Evolutionary conservation across 2,888 invertebrate genomes (phyloP), one percentile per base, ranked within the genome.

Genomic region (Meliscaeva auricollis): DNA sequence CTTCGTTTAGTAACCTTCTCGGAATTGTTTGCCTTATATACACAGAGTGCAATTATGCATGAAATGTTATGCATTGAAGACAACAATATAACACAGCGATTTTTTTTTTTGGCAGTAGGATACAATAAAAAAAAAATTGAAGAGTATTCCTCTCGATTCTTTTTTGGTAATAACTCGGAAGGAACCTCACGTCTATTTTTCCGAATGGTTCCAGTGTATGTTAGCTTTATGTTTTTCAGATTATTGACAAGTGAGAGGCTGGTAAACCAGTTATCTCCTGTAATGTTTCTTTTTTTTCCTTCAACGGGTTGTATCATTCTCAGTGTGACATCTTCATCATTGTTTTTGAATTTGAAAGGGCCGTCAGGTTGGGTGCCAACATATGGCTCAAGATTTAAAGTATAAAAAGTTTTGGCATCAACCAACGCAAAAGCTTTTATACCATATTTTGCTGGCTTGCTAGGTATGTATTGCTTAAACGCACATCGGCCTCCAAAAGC

Each of bases 211-310:
- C 62, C 74, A 46, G 62, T 70, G 48, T 56, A 58, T 17, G 66
- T 50, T 4, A 66, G 48, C 20, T 62, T 44, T 69, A 35, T 62
- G 6, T 35, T 69, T 35, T 54, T 22, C 13, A 62, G 41, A 41
- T 75, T 48, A 46, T 81, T 69, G 13, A 54, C 70, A 46, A 81
- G 48, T 6, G 46, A n/a, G 9, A 56, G 56, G 26, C 52, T 35
- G 9, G 64, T 81, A 17, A 75, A 78, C 54, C 54, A 76, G 52
- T 69, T 69, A 13, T 69, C 76, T 48, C 44, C 44, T 15, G 58
- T 60, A 15, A 69, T 70, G 30, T 60, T 58, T 15, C 17, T 15
- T 52, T 44, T 68, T 13, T 52, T 62, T 69, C 64, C 75, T 62
- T 81, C 46, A 32, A 60, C 74, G 17, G 48, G 68, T 26, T 62